Evolutionary conservation across 1,140 invertebrate genomes (phyloP), one percentile per base, ranked within the genome.

Genomic region (Dryas iulia): DNA sequence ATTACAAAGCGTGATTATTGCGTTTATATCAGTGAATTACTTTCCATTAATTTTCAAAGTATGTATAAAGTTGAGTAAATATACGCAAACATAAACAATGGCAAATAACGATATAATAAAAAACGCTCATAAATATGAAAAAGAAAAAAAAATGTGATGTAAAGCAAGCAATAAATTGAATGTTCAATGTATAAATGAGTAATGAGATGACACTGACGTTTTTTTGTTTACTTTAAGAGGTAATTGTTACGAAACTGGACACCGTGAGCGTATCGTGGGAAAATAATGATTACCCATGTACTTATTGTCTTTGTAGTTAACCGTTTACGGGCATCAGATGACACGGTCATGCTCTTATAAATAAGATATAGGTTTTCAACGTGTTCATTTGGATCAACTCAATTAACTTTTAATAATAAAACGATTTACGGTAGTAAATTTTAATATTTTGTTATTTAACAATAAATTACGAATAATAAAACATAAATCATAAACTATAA

Each of bases 191-290:
- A 25, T 11, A 54, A 28, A 58, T 18, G 14, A 58, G 14, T n/a
- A 58, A 58, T 58, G 53, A 28, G 60, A 67, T 72, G 71, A 68
- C 67, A 69, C 56, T 71, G 24, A n/a, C 6, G 14, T 12, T 54
- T 54, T 59, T 52, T 52, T 68, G 68, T 73, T 71, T 66, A 71
- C 66, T 76, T 59, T 66, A 73, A 61, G 61, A 61, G 64, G 56
- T 70, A 65, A 66, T 52, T 73, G 61, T 73, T 59, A 59, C 47
- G 72, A 72, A 69, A 69, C 71, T 66, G 67, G 70, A 72, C 70
- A 73, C 70, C 57, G 71, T 59, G 64, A 76, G 66, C 53, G 65
- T 71, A 70, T 66, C 83, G 84, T 89, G 83, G 81, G 84, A 87
- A 89, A 86, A 78, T 76, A 74, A 79, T 47, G n/a, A 47, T 81